Evolutionary conservation across 2,113 vertebrate species (phyloP), one percentile per base, ranked within the genome.

Genomic region (Melanocharis versteri): DNA sequence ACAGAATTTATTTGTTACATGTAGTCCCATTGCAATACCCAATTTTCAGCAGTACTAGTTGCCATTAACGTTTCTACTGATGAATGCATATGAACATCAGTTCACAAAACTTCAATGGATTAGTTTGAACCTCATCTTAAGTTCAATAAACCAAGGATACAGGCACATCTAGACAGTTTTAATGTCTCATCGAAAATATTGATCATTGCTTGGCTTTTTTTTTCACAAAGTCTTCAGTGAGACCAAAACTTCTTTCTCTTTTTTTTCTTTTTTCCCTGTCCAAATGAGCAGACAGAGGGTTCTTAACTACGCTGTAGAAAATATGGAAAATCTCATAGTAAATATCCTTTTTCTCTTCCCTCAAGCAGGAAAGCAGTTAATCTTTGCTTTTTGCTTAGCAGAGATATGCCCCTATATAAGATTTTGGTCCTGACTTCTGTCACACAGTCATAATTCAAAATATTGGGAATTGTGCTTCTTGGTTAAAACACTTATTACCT

Each of bases 121-220:
- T 92, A 73, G 47, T 80, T 88, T 86, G 90, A 90, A 92, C 40
- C 22, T 90, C 82, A 58, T 84, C 53, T 75, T 62, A 81, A 86
- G 10, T 71, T 66, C 64, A 83, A 71, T 81, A 92, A 94, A 86
- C 24, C 64, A 86, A 83, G 30, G 47, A 88, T 86, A 64, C 39
- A 88, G 35, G 73, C 47, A 68, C 30, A 86, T 33, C 68, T 60
- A 73, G 50, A 58, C 11, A 75, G 44, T 47, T 91, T 85, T 77
- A 91, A 89, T 53, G 15, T 61, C 58, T 89, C 87, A 90, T 88
- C 10, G 90, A 70, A 97, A 96, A 76, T 68, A 96, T 19, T 69
- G 93, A 91, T 57, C 35, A 39, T 23, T 60, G 17, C 18, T 10
- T 66, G 60, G 23, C 1, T 30, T 58, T 47, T 57, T 23, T 78